Base-by-base conservation (phyloP, 2,888 invertebrate species). In the Autographa gamma region DNA sequence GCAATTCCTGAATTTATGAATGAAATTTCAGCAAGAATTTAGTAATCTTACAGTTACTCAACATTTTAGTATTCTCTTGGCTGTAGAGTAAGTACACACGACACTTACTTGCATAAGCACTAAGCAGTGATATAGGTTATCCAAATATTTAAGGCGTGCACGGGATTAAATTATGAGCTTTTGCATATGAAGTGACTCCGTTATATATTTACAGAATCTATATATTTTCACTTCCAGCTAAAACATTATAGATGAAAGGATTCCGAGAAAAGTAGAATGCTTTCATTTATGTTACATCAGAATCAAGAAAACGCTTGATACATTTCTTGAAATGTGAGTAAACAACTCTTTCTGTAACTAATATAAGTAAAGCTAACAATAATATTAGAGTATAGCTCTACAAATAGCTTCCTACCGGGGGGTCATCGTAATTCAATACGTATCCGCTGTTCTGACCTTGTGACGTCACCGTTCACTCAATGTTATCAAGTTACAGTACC, bases 401-500 rank as follows among this genome's bases (percentile, higher is more conserved):
- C 58, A 60, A 73, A 71, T 69, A 70, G 63, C 43, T 19, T n/a
- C 32, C 61, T 59, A 74, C 70, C 14, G 63, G 60, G 31, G 48
- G 59, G 18, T 65, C 43, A 72, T 61, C 41, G 31, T 66, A 66
- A 70, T 68, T 71, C 62, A 68, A 73, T 63, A 69, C 64, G 63
- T 38, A 54, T 9, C 18, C 54, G 56, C 58, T 59, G 70, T 63
- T 25, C 64, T 70, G 54, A 61, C 63, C 66, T 79, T 73, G 59
- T 60, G 66, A 70, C 59, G 25, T 69, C 58, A 56, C 25, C 54
- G 63, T 66, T 64, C 16, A 38, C 43, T 71, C 11, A 31, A 67
- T 72, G 34, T 63, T 63, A 69, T 68, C 18, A 19, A 0, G 61
- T 67, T 58, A 67, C 61, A 32, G 41, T 63, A 1, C 25, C 43